Conservation (phyloP, 2,797 vertebrate species). For the Sebastes itinus region DNA sequence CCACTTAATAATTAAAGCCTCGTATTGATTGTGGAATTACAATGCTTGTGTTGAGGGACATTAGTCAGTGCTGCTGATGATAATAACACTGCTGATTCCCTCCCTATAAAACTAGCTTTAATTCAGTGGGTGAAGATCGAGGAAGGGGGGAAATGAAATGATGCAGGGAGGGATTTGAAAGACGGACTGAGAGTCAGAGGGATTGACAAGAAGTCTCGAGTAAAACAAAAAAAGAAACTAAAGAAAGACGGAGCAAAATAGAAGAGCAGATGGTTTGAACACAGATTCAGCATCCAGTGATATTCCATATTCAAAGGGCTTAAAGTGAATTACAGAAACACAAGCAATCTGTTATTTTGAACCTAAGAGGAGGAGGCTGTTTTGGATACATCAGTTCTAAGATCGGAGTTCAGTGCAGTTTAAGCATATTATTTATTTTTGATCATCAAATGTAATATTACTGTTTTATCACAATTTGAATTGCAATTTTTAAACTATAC, state of each 20-base stretch:
- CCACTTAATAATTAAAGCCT: conserved; percentile 77
- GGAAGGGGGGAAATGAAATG: conserved; percentile 1
- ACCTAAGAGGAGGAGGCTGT: neutral
- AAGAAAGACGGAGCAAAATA: neutral
- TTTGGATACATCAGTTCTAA: neutral
- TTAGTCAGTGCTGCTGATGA: conserved; percentile 66
- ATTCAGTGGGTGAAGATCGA: conserved; percentile 33
- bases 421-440: neutral
- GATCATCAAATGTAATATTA: neutral
- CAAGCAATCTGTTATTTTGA: neutral
- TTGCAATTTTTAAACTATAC: neutral
- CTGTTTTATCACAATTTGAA: neutral
- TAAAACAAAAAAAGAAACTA: conserved; percentile 1
- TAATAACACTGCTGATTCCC: conserved; percentile 64
- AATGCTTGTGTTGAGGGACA: conserved; percentile 68
- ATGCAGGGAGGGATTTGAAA: conserved; percentile 12
- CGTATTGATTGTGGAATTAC: conserved; percentile 75
- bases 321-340: neutral
- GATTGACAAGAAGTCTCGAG: neutral
- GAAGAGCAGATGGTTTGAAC: neutral
- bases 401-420: neutral
- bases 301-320: neutral
- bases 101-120: conserved; percentile 44
- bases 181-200: conserved; percentile 13
- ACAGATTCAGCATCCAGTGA: neutral